These are phyloP conservation scores for Amphibalanus amphitrite DNA, from an alignment of 1,140 invertebrate genomes.

Conservation along the genomic window DNA sequence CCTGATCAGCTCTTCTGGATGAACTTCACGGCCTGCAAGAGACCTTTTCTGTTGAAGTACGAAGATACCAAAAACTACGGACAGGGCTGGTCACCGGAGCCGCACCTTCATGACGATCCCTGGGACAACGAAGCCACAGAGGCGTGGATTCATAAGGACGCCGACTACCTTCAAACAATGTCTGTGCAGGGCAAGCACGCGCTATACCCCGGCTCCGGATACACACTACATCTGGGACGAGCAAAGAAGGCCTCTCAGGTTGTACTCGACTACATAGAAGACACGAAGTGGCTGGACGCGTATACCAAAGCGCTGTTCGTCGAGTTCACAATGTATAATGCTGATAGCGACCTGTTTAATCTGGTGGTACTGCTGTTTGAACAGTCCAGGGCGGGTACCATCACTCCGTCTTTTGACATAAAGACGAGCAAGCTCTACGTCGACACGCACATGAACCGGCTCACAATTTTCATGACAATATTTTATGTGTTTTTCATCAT, in stretches of 20 bases:
- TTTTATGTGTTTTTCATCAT: neutral
- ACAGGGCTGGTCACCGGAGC: neutral
- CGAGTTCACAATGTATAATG: neutral
- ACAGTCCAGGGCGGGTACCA: neutral
- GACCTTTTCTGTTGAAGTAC: neutral
- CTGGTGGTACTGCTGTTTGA: neutral
- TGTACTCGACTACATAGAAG: neutral
- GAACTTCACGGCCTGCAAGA: neutral
- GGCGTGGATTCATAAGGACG: neutral
- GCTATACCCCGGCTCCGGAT: neutral
- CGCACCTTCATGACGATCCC: neutral
- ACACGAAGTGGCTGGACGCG: neutral
- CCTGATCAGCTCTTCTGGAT: constrained; percentile 1
- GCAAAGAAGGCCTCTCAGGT: neutral
- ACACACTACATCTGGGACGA: neutral
- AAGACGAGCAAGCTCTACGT: neutral
- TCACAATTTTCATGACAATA: neutral
- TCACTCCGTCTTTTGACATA: neutral
- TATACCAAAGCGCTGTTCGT: neutral
- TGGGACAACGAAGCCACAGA: constrained; percentile 3
- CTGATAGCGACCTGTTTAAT: neutral
- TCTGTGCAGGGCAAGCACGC: neutral
- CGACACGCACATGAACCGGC: neutral
- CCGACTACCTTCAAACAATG: neutral
- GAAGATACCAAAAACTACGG: neutral